A percentile compares a stretch with the other conserved stretches of the same genome.
These are phyloP conservation scores for Platerodrilus igneus DNA, from an alignment of 2,888 invertebrate species.

Conservation along the genomic window DNA sequence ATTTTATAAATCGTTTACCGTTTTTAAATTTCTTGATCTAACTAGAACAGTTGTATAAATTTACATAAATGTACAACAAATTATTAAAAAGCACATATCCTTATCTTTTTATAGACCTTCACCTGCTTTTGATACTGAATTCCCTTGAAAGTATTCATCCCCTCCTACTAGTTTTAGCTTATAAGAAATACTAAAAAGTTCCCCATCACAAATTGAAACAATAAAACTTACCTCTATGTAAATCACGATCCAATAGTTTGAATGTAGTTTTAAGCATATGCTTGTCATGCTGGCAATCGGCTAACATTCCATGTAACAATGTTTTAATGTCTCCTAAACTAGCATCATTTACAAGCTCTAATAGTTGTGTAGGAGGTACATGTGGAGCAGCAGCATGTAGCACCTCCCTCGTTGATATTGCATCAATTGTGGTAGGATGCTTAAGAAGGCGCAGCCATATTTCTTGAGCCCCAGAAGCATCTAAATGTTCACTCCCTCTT, in stretches of 20 bases:
- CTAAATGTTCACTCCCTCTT: slow-evolving; percentile 48
- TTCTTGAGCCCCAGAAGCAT: slow-evolving; percentile 47
- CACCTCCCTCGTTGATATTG: slow-evolving; percentile 48
- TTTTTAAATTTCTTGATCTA: too few relatives aligned
- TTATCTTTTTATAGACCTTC: too few relatives aligned
- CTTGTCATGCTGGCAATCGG: slow-evolving; percentile 72
- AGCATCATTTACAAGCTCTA: slow-evolving; percentile 56
- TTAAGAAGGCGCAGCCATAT: slow-evolving; percentile 53
- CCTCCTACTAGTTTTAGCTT: too few relatives aligned
- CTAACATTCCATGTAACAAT: slow-evolving; percentile 63
- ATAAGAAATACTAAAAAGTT: too few relatives aligned
- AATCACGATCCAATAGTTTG: slow-evolving; percentile 62
- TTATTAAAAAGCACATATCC: too few relatives aligned
- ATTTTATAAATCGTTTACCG: too few relatives aligned
- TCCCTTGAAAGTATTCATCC: too few relatives aligned
- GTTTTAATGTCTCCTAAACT: slow-evolving; percentile 61
- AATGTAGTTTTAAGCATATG: slow-evolving; percentile 65
- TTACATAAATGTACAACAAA: too few relatives aligned
- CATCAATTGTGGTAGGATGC: slow-evolving; percentile 46
- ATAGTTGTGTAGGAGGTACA: slow-evolving; percentile 54
- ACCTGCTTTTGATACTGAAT: too few relatives aligned
- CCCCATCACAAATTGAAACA: slow-evolving; percentile 5
- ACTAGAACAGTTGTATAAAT: too few relatives aligned
- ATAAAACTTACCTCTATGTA: slow-evolving; percentile 52
- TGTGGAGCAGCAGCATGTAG: slow-evolving; percentile 55